Base-by-base conservation (phyloP, 2,888 invertebrate genomes). In the Dysmachus trigonus region DNA sequence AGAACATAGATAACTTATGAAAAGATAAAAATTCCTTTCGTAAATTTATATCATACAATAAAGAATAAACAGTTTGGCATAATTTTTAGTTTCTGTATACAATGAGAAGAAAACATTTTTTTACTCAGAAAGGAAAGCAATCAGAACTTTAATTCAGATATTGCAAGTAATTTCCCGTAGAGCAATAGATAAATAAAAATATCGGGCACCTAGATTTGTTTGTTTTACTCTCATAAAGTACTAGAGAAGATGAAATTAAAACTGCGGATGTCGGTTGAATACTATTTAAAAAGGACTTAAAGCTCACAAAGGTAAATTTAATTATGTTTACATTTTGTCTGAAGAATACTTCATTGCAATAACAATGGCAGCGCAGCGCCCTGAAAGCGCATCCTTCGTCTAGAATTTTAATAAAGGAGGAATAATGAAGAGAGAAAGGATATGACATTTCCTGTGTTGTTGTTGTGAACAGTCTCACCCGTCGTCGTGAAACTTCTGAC, bases 391-490 rank as follows among this genome's bases (percentile, higher is more conserved):
- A 62, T 62, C 62, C 62, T 62, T 62, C 62, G 62, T 62, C 62
- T 62, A 62, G 33, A 35, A 18, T 76, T 77, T 47, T 47, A 22
- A 47, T 27, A 77, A 47, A 41, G 30, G 38, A 7, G 47, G 47
- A 77, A 47, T 77, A 77, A 77, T 77, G 77, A 77, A 77, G 77
- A 77, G 13, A 47, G 77, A 77, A 77, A 77, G 77, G 77, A 77
- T 77, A 35, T 77, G 47, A 47, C 27, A 47, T 77, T 77, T 77
- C 77, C 77, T 77, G 5, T 77, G 41, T 30, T 77, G 47, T 77
- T 77, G 41, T 30, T 77, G 47, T 77, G 47, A 77, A 77, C 77
- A 30, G 27, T 62, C 8, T 18, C 53, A 53, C 8, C 53, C 53
- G 47, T 51, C 53, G 47, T 51, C 15, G 22, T 53, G 53, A 1